Evolutionary conservation across 1,140 invertebrate genomes (phyloP), one percentile per base, ranked within the genome.

Genomic region (Telenomus remus): DNA sequence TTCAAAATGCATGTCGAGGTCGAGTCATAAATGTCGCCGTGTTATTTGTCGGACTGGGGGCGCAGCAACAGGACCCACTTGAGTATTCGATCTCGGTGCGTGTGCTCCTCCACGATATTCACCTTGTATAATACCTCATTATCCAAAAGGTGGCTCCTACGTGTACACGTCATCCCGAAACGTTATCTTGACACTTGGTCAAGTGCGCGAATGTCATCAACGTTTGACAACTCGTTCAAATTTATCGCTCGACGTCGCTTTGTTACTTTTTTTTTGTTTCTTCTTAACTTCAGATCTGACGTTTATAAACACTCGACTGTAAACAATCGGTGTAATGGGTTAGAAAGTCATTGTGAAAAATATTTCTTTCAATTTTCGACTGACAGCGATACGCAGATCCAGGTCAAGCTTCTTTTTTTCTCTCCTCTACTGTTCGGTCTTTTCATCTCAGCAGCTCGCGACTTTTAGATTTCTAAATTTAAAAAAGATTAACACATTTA

Each of bases 1-100:
- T 80, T 81, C 74, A 76, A 84, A 84, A 83, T 85, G 79, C 82
- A 80, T 85, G 83, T 84, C 81, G 81, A 84, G 82, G 82, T 79
- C 82, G 79, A 74, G 47, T 78, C 65, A 65, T 68, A 57, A 68
- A 56, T 68, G 46, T 63, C 71, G 50, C 63, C 72, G 64, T 55
- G 61, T 37, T 49, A 15, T 37, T 35, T 47, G 53, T 19, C 34
- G 47, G 49, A 48, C 33, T 50, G 54, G 54, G 64, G 63, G 50
- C 16, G 33, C 19, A 15, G 43, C 44, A 10, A 79, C 80, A 77
- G 79, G 73, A 73, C 79, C 75, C 66, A 61, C 68, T 78, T 56
- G 81, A 66, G 19, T 78, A 76, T 71, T 68, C 79, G 63, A 63
- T 49, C 76, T 72, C 72, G 53, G 60, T 76, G 46, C 76, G 48